Evolutionary conservation across 2,888 invertebrate genomes (phyloP).

Genomic region (Microctonus aethiopoides): DNA sequence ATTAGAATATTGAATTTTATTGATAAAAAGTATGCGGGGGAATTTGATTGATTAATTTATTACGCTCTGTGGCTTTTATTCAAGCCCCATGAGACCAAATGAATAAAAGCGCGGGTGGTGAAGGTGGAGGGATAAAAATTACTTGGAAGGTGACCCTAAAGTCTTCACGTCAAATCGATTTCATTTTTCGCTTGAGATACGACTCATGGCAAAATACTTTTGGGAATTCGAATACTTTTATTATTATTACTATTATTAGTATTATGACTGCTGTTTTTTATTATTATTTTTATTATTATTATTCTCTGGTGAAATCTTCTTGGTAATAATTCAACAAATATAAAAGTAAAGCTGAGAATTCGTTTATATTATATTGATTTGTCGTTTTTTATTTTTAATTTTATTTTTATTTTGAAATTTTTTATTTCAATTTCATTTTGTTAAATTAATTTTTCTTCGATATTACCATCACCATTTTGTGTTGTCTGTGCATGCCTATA

Average conservation of each 20-base stretch:
- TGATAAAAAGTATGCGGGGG: too few relatives aligned
- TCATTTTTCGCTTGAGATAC: not conserved
- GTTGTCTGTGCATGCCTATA: not conserved
- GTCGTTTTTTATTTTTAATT: not conserved
- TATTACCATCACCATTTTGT: not conserved
- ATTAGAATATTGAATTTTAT: too few relatives aligned
- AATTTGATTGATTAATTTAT: not conserved
- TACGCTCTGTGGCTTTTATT: not conserved
- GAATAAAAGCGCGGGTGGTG: not conserved
- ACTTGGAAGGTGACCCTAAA: not conserved
- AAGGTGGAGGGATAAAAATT: not conserved
- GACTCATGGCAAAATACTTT: not conserved
- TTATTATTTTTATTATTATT: not conserved
- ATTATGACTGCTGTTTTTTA: too few relatives aligned
- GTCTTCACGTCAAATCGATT: not conserved
- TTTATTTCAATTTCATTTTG: too few relatives aligned
- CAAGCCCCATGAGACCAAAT: not conserved
- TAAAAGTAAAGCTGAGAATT: not conserved
- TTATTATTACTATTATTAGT: not conserved
- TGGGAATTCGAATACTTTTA: not conserved
- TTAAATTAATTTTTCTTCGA: slow-evolving; percentile 8
- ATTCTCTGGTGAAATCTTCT: not conserved
- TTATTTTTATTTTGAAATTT: not conserved
- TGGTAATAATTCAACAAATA: not conserved
- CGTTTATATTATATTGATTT: not conserved